A percentile compares a stretch with the other conserved stretches of the same genome.
Evolutionary conservation across 1,140 invertebrate genomes (phyloP).

Genomic region (Pygmarrhopalites habei): DNA sequence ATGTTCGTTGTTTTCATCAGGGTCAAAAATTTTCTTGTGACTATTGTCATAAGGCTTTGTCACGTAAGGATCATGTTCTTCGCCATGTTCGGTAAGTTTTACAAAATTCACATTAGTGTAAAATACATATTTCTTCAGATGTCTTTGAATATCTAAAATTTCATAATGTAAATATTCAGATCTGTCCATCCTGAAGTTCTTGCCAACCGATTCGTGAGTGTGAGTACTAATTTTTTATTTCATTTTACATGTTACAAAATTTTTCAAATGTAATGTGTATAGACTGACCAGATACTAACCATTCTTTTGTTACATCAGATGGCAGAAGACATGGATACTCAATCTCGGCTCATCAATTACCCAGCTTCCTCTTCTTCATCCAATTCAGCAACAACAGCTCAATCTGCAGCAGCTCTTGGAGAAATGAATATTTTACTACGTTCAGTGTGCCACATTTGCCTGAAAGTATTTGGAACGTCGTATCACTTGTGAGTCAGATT

Average conservation of each 20-base stretch:
- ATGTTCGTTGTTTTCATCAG: slow-evolving; percentile 38
- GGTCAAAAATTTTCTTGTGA: slow-evolving; percentile 38
- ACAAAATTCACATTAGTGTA: too few species aligned
- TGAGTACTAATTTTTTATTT: slow-evolving; percentile 12
- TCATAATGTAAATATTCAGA: too few species aligned
- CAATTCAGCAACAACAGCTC: too few species aligned
- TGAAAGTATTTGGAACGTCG: slow-evolving; percentile 38
- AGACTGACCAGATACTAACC: background rate
- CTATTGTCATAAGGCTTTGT: slow-evolving; percentile 33
- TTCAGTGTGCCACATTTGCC: slow-evolving; percentile 36
- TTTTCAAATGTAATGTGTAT: background rate
- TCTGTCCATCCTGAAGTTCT: slow-evolving; percentile 38
- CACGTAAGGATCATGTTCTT: slow-evolving; percentile 36
- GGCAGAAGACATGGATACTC: slow-evolving; percentile 17
- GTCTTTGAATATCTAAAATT: too few species aligned
- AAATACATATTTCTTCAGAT: too few species aligned
- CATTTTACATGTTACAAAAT: background rate
- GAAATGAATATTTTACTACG: slow-evolving; percentile 37
- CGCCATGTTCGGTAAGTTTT: too few species aligned
- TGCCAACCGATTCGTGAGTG: slow-evolving; percentile 27
- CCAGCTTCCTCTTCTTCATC: background rate
- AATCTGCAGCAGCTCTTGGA: slow-evolving; percentile 7
- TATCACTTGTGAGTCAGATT: slow-evolving; percentile 37
- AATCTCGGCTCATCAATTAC: slow-evolving; percentile 9
- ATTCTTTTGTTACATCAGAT: slow-evolving; percentile 15